Evolutionary conservation across 1,140 invertebrate species (phyloP).

Genomic region (Drosophila baimaii): DNA sequence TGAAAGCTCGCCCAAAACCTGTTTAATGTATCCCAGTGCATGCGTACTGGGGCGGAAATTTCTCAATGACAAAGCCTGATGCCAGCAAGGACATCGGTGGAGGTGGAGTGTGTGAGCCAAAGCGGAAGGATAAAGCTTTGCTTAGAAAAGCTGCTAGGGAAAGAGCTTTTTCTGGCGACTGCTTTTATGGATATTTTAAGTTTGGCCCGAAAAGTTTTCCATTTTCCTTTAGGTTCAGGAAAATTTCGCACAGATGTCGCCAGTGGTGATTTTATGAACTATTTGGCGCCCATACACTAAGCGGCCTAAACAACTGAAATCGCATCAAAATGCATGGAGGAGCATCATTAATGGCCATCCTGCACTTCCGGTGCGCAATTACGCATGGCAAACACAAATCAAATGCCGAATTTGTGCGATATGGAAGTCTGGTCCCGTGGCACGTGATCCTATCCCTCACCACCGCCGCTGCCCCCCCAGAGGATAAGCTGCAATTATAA

Average conservation of each 20-base stretch:
- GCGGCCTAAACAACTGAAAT: constrained; percentile 13
- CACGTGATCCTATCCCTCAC: constrained; percentile 34
- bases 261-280: not conserved
- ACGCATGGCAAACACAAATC: constrained; percentile 76
- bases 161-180: not conserved
- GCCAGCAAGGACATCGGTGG: constrained; percentile 55
- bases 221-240: not conserved
- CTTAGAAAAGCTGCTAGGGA: constrained; percentile 12
- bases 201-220: constrained; percentile 5
- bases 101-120: not conserved
- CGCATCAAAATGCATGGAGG: constrained; percentile 35
- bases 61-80: constrained; percentile 61
- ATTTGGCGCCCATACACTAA: constrained; percentile 1
- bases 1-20: constrained; percentile 23
- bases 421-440: constrained; percentile 56
- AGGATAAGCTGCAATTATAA: constrained; percentile 73
- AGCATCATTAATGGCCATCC: constrained; percentile 67
- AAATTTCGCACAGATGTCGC: constrained; percentile 36
- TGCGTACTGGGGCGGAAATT: constrained; percentile 61
- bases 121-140: constrained; percentile 13
- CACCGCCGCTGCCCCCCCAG: not conserved
- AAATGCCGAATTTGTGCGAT: constrained; percentile 57
- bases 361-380: constrained; percentile 77
- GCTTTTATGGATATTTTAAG: not conserved
- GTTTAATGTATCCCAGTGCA: constrained; percentile 47